These are phyloP conservation scores for Cremastinae sp. DNA, from an alignment of 2,888 invertebrate genomes.

Conservation along the genomic window DNA sequence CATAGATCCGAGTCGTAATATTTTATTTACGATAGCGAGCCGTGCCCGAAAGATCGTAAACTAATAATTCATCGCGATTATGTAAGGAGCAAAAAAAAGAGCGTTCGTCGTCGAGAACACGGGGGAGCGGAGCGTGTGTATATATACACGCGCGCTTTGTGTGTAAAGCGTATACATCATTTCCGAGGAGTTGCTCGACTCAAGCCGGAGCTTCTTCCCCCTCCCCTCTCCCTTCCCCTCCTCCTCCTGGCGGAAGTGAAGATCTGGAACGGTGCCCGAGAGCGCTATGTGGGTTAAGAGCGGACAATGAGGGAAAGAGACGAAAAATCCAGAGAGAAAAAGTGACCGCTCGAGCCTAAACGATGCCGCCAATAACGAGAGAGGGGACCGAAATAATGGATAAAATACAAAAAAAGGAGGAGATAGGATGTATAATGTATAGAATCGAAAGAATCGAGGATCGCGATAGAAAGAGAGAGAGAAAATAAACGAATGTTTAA, in stretches of 20 bases:
- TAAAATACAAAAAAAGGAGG: background rate
- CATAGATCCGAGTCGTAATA: background rate
- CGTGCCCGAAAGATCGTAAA: slow-evolving; percentile 16
- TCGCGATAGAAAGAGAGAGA: background rate
- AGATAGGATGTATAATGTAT: background rate
- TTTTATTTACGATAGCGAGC: slow-evolving; percentile 36
- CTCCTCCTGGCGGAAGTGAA: slow-evolving; percentile 16
- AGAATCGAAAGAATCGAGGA: background rate
- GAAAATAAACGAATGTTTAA: slow-evolving; percentile 4
- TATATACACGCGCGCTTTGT: slow-evolving; percentile 4
- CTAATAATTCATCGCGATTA: slow-evolving; percentile 50
- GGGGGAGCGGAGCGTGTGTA: slow-evolving; percentile 12
- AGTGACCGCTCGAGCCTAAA: slow-evolving; percentile 48
- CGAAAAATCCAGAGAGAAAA: slow-evolving; percentile 3
- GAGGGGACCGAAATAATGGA: background rate
- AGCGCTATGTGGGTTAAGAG: slow-evolving; percentile 57
- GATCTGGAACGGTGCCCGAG: slow-evolving; percentile 60
- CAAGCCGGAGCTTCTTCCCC: too few relatives aligned
- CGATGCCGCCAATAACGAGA: slow-evolving; percentile 4
- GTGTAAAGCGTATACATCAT: slow-evolving; percentile 33
- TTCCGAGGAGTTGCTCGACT: slow-evolving; percentile 12
- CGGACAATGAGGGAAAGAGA: slow-evolving; percentile 31
- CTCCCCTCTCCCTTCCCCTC: background rate
- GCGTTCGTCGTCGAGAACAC: too few relatives aligned
- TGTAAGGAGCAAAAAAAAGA: background rate